phyloP scores from a whole-genome alignment of 30 jellyfish, hydroid and myxozoan species.

The Aurelia aurita region DNA sequence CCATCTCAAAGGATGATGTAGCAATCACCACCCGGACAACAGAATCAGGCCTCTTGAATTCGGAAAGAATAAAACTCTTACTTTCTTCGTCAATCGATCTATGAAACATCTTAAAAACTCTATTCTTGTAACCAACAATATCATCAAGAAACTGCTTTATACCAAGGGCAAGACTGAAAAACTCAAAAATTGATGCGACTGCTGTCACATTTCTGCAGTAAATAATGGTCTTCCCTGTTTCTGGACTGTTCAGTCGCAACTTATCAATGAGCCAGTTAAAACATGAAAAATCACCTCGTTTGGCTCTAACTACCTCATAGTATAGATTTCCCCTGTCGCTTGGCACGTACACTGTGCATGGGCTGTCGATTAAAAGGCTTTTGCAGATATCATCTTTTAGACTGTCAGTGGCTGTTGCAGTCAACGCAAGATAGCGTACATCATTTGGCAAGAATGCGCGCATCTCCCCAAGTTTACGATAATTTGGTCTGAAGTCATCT shows the following conservation, averaged over 20 bases:
- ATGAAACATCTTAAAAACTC: too few species aligned
- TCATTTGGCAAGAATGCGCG: not conserved
- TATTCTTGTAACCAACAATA: too few species aligned
- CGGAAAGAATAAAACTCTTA: too few species aligned
- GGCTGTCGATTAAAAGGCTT: not conserved
- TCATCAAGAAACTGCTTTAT: too few species aligned
- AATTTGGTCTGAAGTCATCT: not conserved
- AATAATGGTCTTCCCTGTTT: not conserved
- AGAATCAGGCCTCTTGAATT: too few species aligned
- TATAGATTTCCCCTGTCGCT: not conserved
- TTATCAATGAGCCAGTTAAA: not conserved
- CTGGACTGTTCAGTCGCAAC: not conserved
- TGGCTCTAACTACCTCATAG: not conserved
- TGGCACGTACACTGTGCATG: conserved; percentile 11
- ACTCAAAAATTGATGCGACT: too few species aligned
- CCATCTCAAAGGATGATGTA: too few species aligned
- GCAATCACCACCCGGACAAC: too few species aligned
- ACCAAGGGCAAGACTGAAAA: too few species aligned
- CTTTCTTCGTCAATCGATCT: too few species aligned
- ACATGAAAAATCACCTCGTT: conserved; percentile 3
- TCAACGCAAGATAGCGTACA: conserved; percentile 3
- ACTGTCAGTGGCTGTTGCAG: conserved; percentile 18
- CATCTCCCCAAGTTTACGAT: not conserved
- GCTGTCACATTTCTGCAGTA: not conserved
- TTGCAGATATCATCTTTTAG: not conserved